Base-by-base conservation (phyloP, 1,140 invertebrate genomes). In the Drosophila fuyamai region DNA sequence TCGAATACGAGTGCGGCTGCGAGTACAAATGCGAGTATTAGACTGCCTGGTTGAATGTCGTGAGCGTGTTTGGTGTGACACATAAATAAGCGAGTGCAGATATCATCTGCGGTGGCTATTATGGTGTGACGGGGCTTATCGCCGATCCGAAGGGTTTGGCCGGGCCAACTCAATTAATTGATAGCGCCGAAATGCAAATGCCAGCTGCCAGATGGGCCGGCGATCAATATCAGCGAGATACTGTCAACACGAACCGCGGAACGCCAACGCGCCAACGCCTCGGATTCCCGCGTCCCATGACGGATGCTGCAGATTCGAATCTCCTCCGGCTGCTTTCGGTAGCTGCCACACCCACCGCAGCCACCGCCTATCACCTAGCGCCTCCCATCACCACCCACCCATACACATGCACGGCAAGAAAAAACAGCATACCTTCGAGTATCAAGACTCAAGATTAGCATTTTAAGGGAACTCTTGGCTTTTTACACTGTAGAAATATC, bases 101-200 rank as follows among this genome's bases (percentile, higher is more conserved):
- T 43, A 51, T 40, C 59, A 74, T 66, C 47, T 57, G 50, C 35
- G 43, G 56, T 47, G 47, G 23, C 6, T 46, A 43, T 32, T 41
- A 35, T 8, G 46, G 63, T 61, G 73, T 35, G 32, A 13, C 27
- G 29, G 35, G 47, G 47, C 18, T 27, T 46, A 63, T 63, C 41
- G 32, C 1, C n/a, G 27, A 46, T 62, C 18, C 62, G 57, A 66
- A 78, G 80, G 82, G 82, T 76, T 76, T 82, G 82, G 79, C 83
- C 65, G 4, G 43, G 16, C 44, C 13, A 81, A 62, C 60, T 79
- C 71, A 79, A 63, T 79, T 73, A 66, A 61, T 58, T 79, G 76
- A 81, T 73, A 51, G 65, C 72, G 59, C 58, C 44, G 44, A 41
- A 74, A 81, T 81, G 61, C 79, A 77, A 81, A 81, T 81, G 79